A percentile compares a stretch with the other conserved stretches of the same genome.
phyloP scores from a whole-genome alignment of 1,140 invertebrate genomes.

The Drosophila dunni region DNA sequence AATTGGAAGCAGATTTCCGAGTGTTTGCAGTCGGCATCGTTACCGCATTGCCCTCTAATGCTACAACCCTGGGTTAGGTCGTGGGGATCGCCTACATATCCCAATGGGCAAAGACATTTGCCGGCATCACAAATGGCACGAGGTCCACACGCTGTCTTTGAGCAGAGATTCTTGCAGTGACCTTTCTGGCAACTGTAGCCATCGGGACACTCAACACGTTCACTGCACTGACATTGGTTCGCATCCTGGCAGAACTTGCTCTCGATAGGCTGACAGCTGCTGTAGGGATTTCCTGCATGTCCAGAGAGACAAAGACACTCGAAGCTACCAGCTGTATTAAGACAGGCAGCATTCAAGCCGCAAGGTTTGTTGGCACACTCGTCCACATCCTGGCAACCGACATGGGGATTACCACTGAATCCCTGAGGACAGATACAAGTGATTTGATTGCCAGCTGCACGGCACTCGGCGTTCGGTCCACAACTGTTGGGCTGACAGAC shows the following conservation, averaged over 20 bases:
- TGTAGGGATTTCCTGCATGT: conserved; percentile 94
- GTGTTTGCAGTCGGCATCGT: conserved; percentile 91
- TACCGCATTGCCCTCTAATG: conserved; percentile 89
- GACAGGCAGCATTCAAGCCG: conserved; percentile 93
- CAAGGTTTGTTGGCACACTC: conserved; percentile 93
- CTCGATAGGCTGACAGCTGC: conserved; percentile 89
- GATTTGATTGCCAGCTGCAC: conserved; percentile 89
- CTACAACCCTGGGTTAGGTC: conserved; percentile 89
- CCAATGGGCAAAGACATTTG: conserved; percentile 91
- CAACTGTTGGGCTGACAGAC: conserved; percentile 91
- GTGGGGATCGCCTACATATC: conserved; percentile 91
- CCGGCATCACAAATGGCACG: conserved; percentile 92
- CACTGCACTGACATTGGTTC: conserved; percentile 88
- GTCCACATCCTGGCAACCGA: conserved; percentile 93
- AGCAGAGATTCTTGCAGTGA: conserved; percentile 90
- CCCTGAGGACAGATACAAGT: conserved; percentile 93
- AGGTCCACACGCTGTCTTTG: conserved; percentile 90
- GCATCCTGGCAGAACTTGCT: conserved; percentile 89
- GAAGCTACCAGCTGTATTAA: conserved; percentile 94
- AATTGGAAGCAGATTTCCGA: conserved; percentile 94
- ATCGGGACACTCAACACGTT: conserved; percentile 89
- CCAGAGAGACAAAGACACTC: conserved; percentile 94
- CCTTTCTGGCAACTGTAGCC: conserved; percentile 90
- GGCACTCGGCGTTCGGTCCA: conserved; percentile 91
- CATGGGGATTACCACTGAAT: conserved; percentile 93